Conservation (phyloP, 1,140 invertebrate species). For the Trichonephila inaurata region DNA sequence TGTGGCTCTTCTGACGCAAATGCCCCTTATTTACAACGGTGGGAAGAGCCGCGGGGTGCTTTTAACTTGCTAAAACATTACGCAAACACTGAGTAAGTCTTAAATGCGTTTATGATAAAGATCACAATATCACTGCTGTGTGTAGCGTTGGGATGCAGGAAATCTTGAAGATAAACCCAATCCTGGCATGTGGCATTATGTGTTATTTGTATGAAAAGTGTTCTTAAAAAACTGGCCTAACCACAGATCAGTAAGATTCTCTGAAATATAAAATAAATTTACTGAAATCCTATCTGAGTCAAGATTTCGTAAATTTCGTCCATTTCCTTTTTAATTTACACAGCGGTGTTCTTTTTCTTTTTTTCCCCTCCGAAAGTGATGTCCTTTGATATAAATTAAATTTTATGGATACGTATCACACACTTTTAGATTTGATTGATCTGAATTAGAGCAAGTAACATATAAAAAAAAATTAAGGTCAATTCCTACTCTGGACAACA, state of each 20-base stretch:
- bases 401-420: too few species aligned
- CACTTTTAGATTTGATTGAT: too few species aligned
- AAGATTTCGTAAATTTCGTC: too few species aligned
- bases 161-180: conserved; percentile 31
- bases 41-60: neutral
- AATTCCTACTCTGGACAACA: too few species aligned
- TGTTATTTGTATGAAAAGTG: conserved; percentile 22
- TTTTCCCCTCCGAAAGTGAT: too few species aligned
- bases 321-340: too few species aligned
- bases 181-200: neutral
- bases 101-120: neutral
- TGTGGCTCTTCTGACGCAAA: conserved; percentile 33
- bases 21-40: conserved; percentile 41
- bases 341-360: too few species aligned
- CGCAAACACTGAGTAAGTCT: neutral
- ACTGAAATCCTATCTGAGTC: too few species aligned
- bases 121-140: neutral
- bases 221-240: neutral
- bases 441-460: too few species aligned
- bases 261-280: neutral
- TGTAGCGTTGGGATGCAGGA: conserved; percentile 45
- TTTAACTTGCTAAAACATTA: conserved; percentile 8
- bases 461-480: too few species aligned
- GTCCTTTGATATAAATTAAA: too few species aligned
- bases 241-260: neutral